Conservation (phyloP, 1,140 invertebrate genomes). For the Phthorimaea operculella region DNA sequence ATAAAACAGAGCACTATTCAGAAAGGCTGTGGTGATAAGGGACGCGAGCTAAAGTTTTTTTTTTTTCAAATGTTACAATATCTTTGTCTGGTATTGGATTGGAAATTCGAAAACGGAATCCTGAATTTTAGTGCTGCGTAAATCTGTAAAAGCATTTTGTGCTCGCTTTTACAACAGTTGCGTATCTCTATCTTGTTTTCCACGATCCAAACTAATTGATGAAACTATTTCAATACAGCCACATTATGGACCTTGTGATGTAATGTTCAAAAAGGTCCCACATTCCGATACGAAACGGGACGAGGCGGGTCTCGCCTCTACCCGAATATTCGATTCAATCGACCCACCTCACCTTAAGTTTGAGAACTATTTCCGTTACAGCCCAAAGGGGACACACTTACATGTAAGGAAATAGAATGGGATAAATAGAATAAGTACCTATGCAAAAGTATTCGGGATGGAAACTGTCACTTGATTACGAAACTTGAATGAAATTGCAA, state of each 20-base stretch:
- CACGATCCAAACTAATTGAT: too few species aligned
- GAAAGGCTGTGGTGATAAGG: not conserved
- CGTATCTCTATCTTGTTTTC: too few species aligned
- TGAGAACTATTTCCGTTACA: slow-evolving; percentile 48
- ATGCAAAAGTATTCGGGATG: not conserved
- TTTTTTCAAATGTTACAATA: too few species aligned
- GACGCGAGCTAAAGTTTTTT: not conserved
- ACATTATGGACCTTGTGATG: not conserved
- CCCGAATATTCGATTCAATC: slow-evolving; percentile 48
- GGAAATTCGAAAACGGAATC: too few species aligned
- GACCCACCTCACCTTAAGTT: slow-evolving; percentile 38
- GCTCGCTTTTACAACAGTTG: too few species aligned
- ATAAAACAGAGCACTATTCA: slow-evolving; percentile 48
- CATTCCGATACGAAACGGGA: not conserved
- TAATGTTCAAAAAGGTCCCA: not conserved
- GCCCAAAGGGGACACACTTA: slow-evolving; percentile 31
- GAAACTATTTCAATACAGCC: too few species aligned
- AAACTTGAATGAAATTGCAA: too few species aligned
- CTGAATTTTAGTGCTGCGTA: too few species aligned
- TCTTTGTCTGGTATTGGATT: too few species aligned
- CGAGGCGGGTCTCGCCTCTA: slow-evolving; percentile 16
- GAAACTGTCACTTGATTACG: too few species aligned
- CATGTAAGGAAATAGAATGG: slow-evolving; percentile 4
- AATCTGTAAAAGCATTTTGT: too few species aligned
- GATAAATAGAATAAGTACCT: slow-evolving; percentile 6